Percentiles rank a stretch among this genome's conserved stretches.
Conservation (phyloP, 2,888 invertebrate genomes). For the Eilema sororculum region DNA sequence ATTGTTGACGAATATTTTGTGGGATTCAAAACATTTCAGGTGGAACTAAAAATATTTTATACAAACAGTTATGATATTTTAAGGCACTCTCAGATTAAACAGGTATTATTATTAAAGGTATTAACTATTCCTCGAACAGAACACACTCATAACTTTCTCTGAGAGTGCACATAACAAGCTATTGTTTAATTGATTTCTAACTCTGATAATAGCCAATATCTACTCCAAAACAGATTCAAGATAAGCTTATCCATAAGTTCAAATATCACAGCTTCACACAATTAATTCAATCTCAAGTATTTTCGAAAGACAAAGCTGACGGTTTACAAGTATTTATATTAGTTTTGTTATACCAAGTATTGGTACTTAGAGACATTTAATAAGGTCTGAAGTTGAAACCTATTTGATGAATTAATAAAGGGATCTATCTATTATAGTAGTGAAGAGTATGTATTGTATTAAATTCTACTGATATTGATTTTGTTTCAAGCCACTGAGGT, state of each 20-base stretch:
- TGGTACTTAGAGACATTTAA: neutral
- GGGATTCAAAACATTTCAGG: too few species aligned
- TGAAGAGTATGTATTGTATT: neutral
- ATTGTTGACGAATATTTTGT: too few species aligned
- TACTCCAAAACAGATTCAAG: neutral
- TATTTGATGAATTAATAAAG: neutral
- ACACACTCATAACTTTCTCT: neutral
- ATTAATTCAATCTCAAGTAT: neutral
- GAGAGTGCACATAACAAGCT: neutral
- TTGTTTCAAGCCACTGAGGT: too few species aligned
- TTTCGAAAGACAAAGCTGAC: conserved; percentile 7
- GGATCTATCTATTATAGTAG: neutral
- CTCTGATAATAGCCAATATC: neutral
- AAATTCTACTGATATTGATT: too few species aligned
- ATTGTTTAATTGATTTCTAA: neutral
- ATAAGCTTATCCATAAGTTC: neutral
- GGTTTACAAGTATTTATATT: conserved; percentile 15
- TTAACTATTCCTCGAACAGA: neutral
- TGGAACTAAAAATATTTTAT: too few species aligned
- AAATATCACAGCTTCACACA: neutral
- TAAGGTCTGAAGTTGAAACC: neutral
- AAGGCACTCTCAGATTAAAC: neutral
- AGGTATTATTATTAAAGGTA: neutral
- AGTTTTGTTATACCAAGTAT: conserved; percentile 1
- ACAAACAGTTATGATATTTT: too few species aligned